Evolutionary conservation across 2,888 invertebrate genomes (phyloP), one percentile per base, ranked within the genome.

Genomic region (Anoncus sp.): DNA sequence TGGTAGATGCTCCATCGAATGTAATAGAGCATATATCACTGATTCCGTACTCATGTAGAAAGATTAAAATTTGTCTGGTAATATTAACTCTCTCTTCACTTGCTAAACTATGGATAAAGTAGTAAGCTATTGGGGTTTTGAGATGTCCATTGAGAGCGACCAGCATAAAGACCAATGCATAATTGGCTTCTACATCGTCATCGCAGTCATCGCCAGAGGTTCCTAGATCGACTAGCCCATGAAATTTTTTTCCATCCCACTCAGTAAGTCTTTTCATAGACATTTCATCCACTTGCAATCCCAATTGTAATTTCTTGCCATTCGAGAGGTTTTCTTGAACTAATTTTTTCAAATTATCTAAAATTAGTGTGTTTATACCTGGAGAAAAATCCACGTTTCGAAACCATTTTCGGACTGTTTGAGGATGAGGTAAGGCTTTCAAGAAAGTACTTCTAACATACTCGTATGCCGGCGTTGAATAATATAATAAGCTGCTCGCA

Each of bases 81-180:
- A 87, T 62, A 63, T 83, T 75, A 43, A 79, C 76, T 71, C 84
- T 83, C 72, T 84, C 81, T 9, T 77, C 66, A 27, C 83, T 83
- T 66, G 57, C 80, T 60, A 87, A 65, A 14, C 84, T 81, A 75
- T 83, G 75, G 22, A 82, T 78, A 47, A 86, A 83, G 80, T 85
- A 86, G 80, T 87, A 87, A 3, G 85, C 85, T n/a, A 85, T 53
- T 18, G 86, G 87, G 22, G 86, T 73, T 72, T 86, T 86, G 83
- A 85, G 87, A 20, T 55, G 16, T 16, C 80, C 79, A 77, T 87
- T 86, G 53, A 86, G 49, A 45, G 76, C 65, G 60, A 76, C 79
- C 7, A 84, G 63, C 81, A 87, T 81, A 31, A 85, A 78, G 18
- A 86, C 86, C 71, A 86, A 82, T 5, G 83, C 87, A 67, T 85